A percentile compares a stretch with the other conserved stretches of the same genome.
Evolutionary conservation across 2,113 vertebrate species (phyloP).

Genomic region (Apteryx owenii): DNA sequence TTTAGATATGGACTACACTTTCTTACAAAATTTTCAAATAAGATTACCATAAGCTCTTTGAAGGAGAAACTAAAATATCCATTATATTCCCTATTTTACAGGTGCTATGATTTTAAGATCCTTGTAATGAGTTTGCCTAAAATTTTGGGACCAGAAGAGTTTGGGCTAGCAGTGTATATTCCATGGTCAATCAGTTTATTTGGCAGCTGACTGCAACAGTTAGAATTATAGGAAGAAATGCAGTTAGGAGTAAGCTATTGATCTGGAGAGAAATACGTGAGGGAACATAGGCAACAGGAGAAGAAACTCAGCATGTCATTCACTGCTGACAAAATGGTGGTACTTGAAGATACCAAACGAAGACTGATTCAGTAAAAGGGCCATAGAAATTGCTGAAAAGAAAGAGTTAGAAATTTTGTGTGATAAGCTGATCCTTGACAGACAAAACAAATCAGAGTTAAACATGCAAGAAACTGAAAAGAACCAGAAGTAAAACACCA

Average conservation of each 20-base stretch:
- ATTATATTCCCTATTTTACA: rapidly evolving
- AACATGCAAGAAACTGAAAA: not conserved
- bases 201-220: not conserved
- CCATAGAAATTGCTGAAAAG: not conserved
- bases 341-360: not conserved
- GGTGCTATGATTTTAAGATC: not conserved
- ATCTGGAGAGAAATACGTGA: not conserved
- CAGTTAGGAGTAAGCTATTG: not conserved
- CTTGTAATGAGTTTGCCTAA: not conserved
- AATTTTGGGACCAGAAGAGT: not conserved
- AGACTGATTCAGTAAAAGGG: not conserved
- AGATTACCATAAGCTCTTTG: not conserved
- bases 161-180: not conserved
- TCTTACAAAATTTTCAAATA: not conserved
- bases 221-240: not conserved
- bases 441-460: not conserved
- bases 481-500: not conserved
- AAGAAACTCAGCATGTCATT: not conserved
- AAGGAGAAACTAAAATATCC: not conserved
- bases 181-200: not conserved
- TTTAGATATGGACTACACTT: not conserved
- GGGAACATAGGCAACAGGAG: not conserved
- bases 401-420: not conserved
- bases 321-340: not conserved
- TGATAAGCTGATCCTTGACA: not conserved